phyloP scores from a whole-genome alignment of 2,797 vertebrate species.

The Scolopax bukidnonensis region DNA sequence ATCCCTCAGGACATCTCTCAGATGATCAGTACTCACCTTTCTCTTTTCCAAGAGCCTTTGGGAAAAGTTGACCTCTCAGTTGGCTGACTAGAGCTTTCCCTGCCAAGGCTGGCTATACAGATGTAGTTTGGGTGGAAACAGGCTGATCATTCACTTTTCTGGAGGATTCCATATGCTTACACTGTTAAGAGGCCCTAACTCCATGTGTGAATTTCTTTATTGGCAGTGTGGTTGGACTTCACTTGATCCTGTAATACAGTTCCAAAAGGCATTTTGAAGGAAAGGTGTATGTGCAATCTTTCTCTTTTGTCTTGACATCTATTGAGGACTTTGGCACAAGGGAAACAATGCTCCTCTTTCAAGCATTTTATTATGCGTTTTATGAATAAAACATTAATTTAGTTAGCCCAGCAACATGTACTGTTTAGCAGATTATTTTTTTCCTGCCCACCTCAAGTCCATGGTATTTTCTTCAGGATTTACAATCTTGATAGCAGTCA shows the following conservation, averaged over 20 bases:
- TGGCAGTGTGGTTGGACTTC: background rate
- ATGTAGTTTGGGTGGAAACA: background rate
- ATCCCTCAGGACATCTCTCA: no score
- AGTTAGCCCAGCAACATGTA: background rate
- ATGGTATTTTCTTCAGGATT: background rate
- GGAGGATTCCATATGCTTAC: background rate
- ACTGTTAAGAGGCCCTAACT: background rate
- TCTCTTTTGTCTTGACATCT: background rate
- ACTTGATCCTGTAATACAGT: background rate
- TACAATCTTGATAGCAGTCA: background rate
- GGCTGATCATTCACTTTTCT: background rate
- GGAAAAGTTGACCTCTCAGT: background rate
- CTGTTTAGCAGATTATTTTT: background rate
- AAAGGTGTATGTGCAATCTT: background rate
- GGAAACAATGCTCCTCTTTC: background rate
- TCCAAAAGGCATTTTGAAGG: background rate
- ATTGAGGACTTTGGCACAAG: background rate
- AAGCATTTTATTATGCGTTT: background rate
- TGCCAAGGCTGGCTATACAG: background rate
- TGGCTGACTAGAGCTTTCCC: background rate
- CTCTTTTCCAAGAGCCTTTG: background rate
- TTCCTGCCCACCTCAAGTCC: background rate
- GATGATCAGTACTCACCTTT: background rate
- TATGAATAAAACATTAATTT: slow-evolving; percentile 16
- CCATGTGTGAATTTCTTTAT: background rate